Conservation (phyloP, 2,797 vertebrate species). For the Hippocampus kuda region DNA sequence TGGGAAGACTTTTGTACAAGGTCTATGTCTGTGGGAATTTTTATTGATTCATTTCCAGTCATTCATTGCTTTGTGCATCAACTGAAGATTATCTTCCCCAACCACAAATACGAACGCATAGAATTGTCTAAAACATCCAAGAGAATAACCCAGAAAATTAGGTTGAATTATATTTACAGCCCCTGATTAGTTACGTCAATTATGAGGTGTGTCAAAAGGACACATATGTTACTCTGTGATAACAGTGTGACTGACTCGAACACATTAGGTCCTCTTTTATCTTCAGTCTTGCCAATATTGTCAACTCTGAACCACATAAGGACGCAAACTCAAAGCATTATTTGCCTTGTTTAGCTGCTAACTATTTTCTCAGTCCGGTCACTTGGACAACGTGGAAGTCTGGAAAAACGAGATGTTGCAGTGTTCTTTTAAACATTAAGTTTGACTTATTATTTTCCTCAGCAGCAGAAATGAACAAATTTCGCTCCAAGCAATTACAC, state of each 20-base stretch:
- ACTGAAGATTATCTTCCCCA: background rate
- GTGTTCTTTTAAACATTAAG: background rate
- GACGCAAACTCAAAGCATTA: background rate
- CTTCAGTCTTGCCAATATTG: background rate
- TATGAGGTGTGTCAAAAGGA: background rate
- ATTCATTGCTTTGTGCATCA: background rate
- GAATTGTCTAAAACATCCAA: background rate
- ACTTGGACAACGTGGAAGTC: background rate
- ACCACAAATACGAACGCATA: background rate
- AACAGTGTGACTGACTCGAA: background rate
- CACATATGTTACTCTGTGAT: background rate
- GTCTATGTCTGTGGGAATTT: background rate
- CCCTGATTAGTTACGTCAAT: background rate
- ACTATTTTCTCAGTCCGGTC: background rate
- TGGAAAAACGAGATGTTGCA: background rate
- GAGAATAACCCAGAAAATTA: background rate
- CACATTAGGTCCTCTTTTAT: background rate
- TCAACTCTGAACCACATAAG: background rate
- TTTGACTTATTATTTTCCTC: background rate
- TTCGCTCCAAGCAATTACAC: background rate
- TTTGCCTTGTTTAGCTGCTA: background rate
- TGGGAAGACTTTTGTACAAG: background rate
- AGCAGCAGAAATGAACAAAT: background rate
- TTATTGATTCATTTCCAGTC: background rate
- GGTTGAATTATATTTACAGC: background rate